Evolutionary conservation across 2,888 invertebrate species (phyloP).

Genomic region (Glomeris marginata): DNA sequence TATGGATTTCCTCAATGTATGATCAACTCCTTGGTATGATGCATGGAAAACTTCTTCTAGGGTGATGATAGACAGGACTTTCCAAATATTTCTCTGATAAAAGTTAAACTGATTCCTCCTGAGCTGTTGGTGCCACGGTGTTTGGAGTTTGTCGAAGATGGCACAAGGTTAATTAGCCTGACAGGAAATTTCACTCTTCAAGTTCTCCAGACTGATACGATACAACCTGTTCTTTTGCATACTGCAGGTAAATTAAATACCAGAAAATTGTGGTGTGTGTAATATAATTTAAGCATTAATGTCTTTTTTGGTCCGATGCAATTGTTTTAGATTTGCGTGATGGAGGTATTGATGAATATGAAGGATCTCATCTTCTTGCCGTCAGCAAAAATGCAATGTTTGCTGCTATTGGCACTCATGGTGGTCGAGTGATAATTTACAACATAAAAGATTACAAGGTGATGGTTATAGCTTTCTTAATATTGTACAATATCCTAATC

Average conservation of each 20-base stretch:
- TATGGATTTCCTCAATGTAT: conserved; percentile 10
- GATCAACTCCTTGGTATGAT: conserved; percentile 1
- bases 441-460: conserved; percentile 26
- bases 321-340: background rate
- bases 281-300: background rate
- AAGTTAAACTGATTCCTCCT: background rate
- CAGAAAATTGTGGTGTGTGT: background rate
- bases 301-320: too few species aligned
- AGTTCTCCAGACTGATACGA: conserved; percentile 4
- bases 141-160: background rate
- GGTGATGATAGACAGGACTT: conserved; percentile 2
- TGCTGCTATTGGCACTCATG: conserved; percentile 49
- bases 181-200: conserved; percentile 2
- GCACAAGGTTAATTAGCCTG: background rate
- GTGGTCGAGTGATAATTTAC: conserved; percentile 52
- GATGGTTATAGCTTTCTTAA: conserved; percentile 2
- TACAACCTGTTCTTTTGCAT: conserved; percentile 1
- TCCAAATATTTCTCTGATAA: background rate
- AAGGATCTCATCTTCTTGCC: conserved; percentile 35
- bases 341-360: background rate
- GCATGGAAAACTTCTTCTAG: background rate
- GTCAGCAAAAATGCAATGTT: conserved; percentile 43
- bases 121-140: background rate
- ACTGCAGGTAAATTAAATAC: too few species aligned
- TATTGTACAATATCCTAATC: too few species aligned